These are phyloP conservation scores for Thelaira solivaga DNA, from an alignment of 2,888 invertebrate species.

Conservation along the genomic window DNA sequence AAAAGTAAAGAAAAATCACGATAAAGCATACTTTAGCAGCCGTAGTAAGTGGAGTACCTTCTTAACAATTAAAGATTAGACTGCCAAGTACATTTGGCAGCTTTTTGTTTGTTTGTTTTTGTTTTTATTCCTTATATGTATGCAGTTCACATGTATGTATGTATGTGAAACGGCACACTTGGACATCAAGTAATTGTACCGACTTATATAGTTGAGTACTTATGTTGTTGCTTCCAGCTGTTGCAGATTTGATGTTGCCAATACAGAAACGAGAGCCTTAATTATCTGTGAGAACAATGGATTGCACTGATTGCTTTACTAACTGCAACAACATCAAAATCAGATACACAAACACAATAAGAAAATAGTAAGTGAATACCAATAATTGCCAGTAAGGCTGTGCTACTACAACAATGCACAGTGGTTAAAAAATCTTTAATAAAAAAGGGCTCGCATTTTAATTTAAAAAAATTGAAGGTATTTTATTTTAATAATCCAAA, in stretches of 20 bases:
- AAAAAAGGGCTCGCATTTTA: too few relatives aligned
- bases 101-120: neutral
- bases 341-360: constrained; percentile 20
- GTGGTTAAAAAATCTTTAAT: too few relatives aligned
- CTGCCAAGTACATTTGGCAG: constrained; percentile 3
- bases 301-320: constrained; percentile 56
- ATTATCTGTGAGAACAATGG: constrained; percentile 62
- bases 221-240: constrained; percentile 63
- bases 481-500: too few relatives aligned
- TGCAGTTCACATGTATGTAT: neutral
- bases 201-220: constrained; percentile 48
- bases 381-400: neutral
- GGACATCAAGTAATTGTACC: constrained; percentile 59
- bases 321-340: constrained; percentile 42
- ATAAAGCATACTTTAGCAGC: constrained; percentile 29
- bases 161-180: constrained; percentile 34
- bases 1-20: constrained; percentile 18
- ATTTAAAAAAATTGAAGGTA: too few relatives aligned
- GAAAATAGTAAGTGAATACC: constrained; percentile 14
- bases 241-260: constrained; percentile 50
- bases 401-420: neutral
- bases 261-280: constrained; percentile 67
- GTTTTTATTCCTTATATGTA: too few relatives aligned
- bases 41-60: neutral
- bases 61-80: constrained; percentile 30